Percentiles rank a stretch among this genome's conserved stretches.
These are phyloP conservation scores for Pegoplata infirma DNA, from an alignment of 2,888 invertebrate genomes.

Conservation along the genomic window DNA sequence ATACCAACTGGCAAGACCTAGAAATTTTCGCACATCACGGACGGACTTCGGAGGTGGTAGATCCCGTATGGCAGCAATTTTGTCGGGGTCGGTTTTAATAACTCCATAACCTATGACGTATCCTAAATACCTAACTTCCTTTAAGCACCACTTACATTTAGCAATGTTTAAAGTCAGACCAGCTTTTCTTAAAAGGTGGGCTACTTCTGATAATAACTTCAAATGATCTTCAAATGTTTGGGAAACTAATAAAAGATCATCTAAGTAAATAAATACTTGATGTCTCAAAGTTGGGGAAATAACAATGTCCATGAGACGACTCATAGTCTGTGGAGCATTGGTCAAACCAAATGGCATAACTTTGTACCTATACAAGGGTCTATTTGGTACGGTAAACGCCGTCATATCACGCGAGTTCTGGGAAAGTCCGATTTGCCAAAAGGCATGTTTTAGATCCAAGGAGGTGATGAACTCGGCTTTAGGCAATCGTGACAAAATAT, in stretches of 20 bases:
- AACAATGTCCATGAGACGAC: conserved; percentile 53
- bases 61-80: conserved; percentile 51
- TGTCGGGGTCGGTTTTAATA: conserved; percentile 55
- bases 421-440: conserved; percentile 24
- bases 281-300: conserved; percentile 35
- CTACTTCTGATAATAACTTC: conserved; percentile 28
- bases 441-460: conserved; percentile 16
- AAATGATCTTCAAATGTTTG: conserved; percentile 33
- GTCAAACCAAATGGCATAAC: conserved; percentile 59
- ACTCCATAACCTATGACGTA: conserved; percentile 56
- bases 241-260: too few relatives aligned
- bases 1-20: conserved; percentile 62
- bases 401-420: conserved; percentile 46
- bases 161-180: conserved; percentile 55
- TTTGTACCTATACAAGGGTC: conserved; percentile 57
- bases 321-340: conserved; percentile 52
- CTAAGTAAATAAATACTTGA: too few relatives aligned
- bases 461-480: conserved; percentile 10
- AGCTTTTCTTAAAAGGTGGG: conserved; percentile 22
- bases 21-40: conserved; percentile 48
- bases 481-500: conserved; percentile 14
- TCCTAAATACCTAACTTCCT: conserved; percentile 55
- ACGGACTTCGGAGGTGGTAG: conserved; percentile 49
- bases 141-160: conserved; percentile 53
- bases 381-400: conserved; percentile 57